phyloP scores from a whole-genome alignment of 2,888 invertebrate species.

The Scaptomyza polygonia region DNA sequence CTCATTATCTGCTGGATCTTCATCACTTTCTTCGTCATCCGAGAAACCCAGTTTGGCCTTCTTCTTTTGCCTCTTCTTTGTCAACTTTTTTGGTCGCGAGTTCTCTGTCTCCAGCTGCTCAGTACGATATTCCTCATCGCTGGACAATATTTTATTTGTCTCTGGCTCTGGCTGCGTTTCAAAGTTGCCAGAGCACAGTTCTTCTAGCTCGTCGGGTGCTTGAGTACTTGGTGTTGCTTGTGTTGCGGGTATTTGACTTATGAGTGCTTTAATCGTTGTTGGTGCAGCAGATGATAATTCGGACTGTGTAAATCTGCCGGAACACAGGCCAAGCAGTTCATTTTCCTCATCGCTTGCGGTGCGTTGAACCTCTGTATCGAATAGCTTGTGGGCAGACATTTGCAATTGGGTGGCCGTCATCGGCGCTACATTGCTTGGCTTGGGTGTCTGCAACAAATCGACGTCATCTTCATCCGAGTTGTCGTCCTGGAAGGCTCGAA shows the following conservation, averaged over 20 bases:
- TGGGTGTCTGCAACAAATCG: slow-evolving; percentile 74
- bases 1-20: slow-evolving; percentile 56
- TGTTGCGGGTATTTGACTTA: slow-evolving; percentile 81
- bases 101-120: slow-evolving; percentile 21
- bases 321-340: slow-evolving; percentile 86
- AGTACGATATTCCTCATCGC: slow-evolving; percentile 83
- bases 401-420: slow-evolving; percentile 54
- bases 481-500: slow-evolving; percentile 77
- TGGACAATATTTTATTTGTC: slow-evolving; percentile 85
- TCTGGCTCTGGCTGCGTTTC: slow-evolving; percentile 58
- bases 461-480: slow-evolving; percentile 81
- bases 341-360: slow-evolving; percentile 82
- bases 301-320: slow-evolving; percentile 86
- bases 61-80: slow-evolving; percentile 75
- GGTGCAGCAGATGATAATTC: slow-evolving; percentile 56
- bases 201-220: slow-evolving; percentile 85
- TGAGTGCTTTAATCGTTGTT: slow-evolving; percentile 46
- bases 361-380: slow-evolving; percentile 62
- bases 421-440: slow-evolving; percentile 32
- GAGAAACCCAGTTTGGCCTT: slow-evolving; percentile 83
- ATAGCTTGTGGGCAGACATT: slow-evolving; percentile 62
- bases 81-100: slow-evolving; percentile 80
- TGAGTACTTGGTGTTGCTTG: slow-evolving; percentile 66
- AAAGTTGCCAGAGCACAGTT: slow-evolving; percentile 87
- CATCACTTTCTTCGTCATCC: slow-evolving; percentile 81